Evolutionary conservation across 1,140 invertebrate species (phyloP), one percentile per base, ranked within the genome.

Genomic region (Camponotus pennsylvanicus): DNA sequence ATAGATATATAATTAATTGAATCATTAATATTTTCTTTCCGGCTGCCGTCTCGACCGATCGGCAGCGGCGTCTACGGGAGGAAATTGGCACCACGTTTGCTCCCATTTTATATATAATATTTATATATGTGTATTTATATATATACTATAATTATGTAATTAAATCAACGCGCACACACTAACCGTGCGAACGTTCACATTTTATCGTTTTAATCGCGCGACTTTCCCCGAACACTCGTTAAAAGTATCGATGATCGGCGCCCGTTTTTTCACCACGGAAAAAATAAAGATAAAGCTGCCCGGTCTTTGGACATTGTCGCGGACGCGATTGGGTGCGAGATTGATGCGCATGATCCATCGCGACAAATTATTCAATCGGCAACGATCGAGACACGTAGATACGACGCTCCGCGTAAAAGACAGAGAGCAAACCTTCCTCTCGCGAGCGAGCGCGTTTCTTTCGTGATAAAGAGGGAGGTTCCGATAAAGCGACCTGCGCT

Each of bases 21-120:
- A 85, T 86, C 90, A 64, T 92, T 76, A 83, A 73, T 86, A 80
- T 78, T 18, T 52, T 89, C 32, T 70, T 85, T 73, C 84, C 73
- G 75, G 85, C 91, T 87, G 89, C 71, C 89, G 76, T 73, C 82
- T 80, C 49, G 78, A 73, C 85, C 75, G 86, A 67, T 34, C 85
- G 87, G 82, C 90, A 91, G 91, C 92, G 91, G 79, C 90, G 90
- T 91, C 91, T 91, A 92, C 89, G 93, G 93, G 93, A 94, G 94
- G 88, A 92, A 92, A 94, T 95, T 95, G 94, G 94, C 94, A 95
- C 94, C 93, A 94, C 91, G 91, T 94, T 95, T 94, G 94, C 94
- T 95, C 94, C 94, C 94, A 93, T 90, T 90, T 92, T 86, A 85
- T 79, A 75, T 70, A 63, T 84, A 34, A 37, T 85, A 57, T 57